Base-by-base conservation (phyloP, 2,113 vertebrate species). In the Emydocephalus ijimae region DNA sequence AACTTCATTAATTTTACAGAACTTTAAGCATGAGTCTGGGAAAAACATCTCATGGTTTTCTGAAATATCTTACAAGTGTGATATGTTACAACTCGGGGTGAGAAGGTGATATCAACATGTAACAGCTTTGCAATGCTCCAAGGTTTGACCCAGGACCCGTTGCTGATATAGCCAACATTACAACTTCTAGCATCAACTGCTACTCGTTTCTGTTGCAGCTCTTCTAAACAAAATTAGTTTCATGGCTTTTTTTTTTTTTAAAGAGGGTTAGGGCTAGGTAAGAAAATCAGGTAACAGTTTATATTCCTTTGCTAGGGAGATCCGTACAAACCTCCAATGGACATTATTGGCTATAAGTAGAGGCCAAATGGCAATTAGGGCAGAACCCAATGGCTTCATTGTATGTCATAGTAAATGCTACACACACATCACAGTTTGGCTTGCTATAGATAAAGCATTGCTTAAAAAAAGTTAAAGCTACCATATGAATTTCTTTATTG, bases 161-260 rank as follows among this genome's bases (percentile, higher is more conserved):
- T 86, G 12, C 21, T 29, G 52, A 48, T 57, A 23, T 34, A 24
- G 24, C 85, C 43, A 50, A 24, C 4, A 56, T 0, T 29, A 43
- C 45, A 5, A 15, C 69, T 91, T 8, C 39, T 54, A 24, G 10
- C 39, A 89, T 52, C 86, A 55, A 11, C 59, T 89, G 54, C 20
- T 29, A 21, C 21, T 26, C 18, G 1, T 43, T 89, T 15, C 45
- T 57, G 26, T 50, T 59, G 39, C 34, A 88, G 48, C 8, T 3
- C 10, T n/a, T 48, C 29, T 39, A 5, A 26, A 18, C 21, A 59
- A 48, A 7, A 29, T 39, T 10, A 54, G 26, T n/a, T 86, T 14
- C n/a, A 61, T 87, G 89, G 74, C 92, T 90, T 93, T 90, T 54
- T 90, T 89, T 39, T 92, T 39, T 55, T 59, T 26, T 48, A 56